Percentiles rank a stretch among this genome's conserved stretches.
These are phyloP conservation scores for Leptoclinus maculatus DNA, from an alignment of 2,797 vertebrate species.

Conservation along the genomic window DNA sequence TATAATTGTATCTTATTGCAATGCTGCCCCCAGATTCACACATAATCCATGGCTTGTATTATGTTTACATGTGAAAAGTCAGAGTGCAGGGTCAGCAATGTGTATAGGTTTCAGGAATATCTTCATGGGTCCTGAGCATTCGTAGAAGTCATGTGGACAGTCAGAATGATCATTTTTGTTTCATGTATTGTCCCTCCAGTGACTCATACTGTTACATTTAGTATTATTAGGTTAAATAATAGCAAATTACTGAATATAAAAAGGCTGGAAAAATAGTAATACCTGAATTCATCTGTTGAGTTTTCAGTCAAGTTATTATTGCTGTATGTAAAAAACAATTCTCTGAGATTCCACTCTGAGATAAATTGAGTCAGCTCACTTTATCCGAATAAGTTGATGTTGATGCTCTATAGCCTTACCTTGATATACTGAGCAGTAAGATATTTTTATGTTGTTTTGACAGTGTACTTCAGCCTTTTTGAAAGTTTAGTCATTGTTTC, in stretches of 20 bases:
- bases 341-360: background rate
- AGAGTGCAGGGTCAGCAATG: constrained; percentile 1
- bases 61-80: constrained; percentile 17
- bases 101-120: constrained; percentile 28
- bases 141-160: constrained; percentile 19
- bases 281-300: background rate
- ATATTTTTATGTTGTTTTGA: background rate
- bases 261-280: background rate
- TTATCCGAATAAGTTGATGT: background rate
- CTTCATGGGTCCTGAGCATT: constrained; percentile 20
- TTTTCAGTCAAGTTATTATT: background rate
- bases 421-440: background rate
- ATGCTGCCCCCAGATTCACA: background rate
- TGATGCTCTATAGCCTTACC: background rate
- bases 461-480: background rate
- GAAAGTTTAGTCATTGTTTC: background rate
- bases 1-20: background rate
- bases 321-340: background rate
- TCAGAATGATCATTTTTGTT: background rate
- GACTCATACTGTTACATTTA: background rate
- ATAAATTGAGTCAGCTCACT: background rate
- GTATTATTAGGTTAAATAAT: constrained; percentile 2
- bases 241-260: background rate
- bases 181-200: background rate
- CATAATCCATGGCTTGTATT: constrained; percentile 3